phyloP scores from a whole-genome alignment of 2,888 invertebrate species.

The Melangyna quadrimaculata region DNA sequence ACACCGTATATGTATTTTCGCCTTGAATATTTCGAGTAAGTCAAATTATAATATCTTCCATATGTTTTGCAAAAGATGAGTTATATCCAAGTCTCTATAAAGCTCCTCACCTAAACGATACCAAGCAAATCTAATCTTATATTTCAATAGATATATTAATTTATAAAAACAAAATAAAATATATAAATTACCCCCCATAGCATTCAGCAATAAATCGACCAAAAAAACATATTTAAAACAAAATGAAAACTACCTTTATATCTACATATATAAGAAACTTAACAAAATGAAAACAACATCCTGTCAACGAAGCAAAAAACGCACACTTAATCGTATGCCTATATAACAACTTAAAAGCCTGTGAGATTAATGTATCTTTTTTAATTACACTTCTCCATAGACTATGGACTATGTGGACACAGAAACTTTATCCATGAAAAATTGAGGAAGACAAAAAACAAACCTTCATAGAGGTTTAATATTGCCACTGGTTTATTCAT shows the following conservation, averaged over 20 bases:
- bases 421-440: background rate
- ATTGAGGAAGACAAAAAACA: background rate
- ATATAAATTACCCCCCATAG: background rate
- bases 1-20: too few relatives aligned
- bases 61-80: too few relatives aligned
- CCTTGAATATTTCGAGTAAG: too few relatives aligned
- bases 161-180: too few relatives aligned
- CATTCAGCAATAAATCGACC: background rate
- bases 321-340: background rate
- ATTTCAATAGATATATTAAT: background rate
- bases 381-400: slow-evolving; percentile 20
- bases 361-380: slow-evolving; percentile 62
- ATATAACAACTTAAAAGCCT: slow-evolving; percentile 62
- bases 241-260: background rate
- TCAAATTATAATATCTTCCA: too few relatives aligned
- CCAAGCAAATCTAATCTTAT: background rate
- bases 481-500: slow-evolving; percentile 14
- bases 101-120: too few relatives aligned
- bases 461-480: background rate
- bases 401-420: background rate
- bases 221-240: background rate
- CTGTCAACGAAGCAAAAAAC: background rate
- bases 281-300: background rate
- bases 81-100: too few relatives aligned
- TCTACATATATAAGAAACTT: too few relatives aligned